Base-by-base conservation (phyloP, 2,888 invertebrate genomes). In the Lithophane ornitopus region DNA sequence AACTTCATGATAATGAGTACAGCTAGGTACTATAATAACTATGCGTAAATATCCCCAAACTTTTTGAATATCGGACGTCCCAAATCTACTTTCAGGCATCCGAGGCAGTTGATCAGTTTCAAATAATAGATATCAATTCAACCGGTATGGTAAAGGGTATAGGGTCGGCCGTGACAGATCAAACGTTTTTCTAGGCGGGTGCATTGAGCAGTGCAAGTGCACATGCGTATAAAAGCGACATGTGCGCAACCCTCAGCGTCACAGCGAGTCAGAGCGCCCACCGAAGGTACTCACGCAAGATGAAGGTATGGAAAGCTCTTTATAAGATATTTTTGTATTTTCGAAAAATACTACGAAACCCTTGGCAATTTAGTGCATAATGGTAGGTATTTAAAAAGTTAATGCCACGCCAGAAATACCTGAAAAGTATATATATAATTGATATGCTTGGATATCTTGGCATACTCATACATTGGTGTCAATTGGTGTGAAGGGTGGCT, bases 221-320 rank as follows among this genome's bases (percentile, higher is more conserved):
- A 82, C 87, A 86, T 88, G 89, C 88, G 93, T 95, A 95, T 95
- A 95, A 92, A 95, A 95, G 93, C 90, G 80, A 77, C 85, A 89
- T 71, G 81, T 90, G 87, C 85, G 85, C 93, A 93, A 91, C 94
- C 95, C 90, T 91, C 88, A 78, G 80, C 90, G 89, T 90, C 95
- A 95, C 91, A 94, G 90, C 91, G 87, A 89, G 92, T 88, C 90
- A 90, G 89, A 88, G 86, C 91, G 82, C 86, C 84, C 90, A 91
- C 89, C 90, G 87, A 88, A 91, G 89, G 86, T 89, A 92, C 88
- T 85, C 92, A 94, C 86, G 84, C 93, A 94, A 91, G 90, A 96
- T 96, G 96, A 95, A 96, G 96, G 96, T 95, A 94, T 76, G 89
- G 75, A 70, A 77, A 58, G 28, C 26, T 34, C 34, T 34, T 34